Evolutionary conservation across 2,888 invertebrate species (phyloP).

Genomic region (Pollenia labialis): DNA sequence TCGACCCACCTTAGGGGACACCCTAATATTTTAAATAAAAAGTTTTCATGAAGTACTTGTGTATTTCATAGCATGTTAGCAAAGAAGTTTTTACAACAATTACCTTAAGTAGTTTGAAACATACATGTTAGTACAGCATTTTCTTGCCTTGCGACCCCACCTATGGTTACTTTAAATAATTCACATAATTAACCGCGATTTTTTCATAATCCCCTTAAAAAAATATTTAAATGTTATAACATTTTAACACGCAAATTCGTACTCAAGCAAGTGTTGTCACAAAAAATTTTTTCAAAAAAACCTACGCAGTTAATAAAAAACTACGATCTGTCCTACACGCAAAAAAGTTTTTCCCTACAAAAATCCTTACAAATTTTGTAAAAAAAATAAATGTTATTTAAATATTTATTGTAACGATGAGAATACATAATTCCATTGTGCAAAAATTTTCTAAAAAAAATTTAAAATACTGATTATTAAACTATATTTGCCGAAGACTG

Average conservation of each 20-base stretch:
- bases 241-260: slow-evolving; percentile 54
- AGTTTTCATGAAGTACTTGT: background rate
- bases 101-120: slow-evolving; percentile 22
- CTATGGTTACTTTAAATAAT: slow-evolving; percentile 18
- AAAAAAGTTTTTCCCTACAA: too few relatives aligned
- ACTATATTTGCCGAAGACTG: too few relatives aligned
- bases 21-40: background rate
- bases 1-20: background rate
- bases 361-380: too few relatives aligned
- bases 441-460: too few relatives aligned
- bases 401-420: too few relatives aligned
- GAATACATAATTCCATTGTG: too few relatives aligned
- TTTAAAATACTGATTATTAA: too few relatives aligned
- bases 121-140: background rate
- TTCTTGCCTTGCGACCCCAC: slow-evolving; percentile 6
- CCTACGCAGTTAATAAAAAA: too few relatives aligned
- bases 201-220: background rate
- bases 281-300: too few relatives aligned
- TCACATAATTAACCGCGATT: slow-evolving; percentile 4
- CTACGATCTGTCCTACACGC: background rate
- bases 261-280: background rate
- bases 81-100: slow-evolving; percentile 25
- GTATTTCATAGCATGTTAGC: background rate
- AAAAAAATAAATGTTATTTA: too few relatives aligned
- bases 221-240: slow-evolving; percentile 44